A percentile compares a stretch with the other conserved stretches of the same genome.
Conservation (phyloP, 2,888 invertebrate species). For the Mylabris sibirica region DNA sequence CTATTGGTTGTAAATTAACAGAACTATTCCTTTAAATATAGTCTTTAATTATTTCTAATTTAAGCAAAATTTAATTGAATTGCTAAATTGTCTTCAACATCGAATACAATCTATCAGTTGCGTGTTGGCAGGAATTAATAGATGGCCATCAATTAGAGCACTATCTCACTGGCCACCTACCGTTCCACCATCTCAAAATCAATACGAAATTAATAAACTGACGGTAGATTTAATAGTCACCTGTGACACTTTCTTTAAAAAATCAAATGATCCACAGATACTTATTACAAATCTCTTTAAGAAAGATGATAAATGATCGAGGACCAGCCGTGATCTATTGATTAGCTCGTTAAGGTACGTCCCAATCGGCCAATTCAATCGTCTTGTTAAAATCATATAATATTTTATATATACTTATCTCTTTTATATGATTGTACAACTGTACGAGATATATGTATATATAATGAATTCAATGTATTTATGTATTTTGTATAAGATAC, state of each 20-base stretch:
- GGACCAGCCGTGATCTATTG: conserved; percentile 63
- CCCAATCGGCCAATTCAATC: conserved; percentile 54
- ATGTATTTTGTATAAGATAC: conserved; percentile 63
- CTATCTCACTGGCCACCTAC: conserved; percentile 8
- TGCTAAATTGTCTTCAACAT: conserved; percentile 8
- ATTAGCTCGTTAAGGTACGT: conserved; percentile 62
- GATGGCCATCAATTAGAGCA: conserved; percentile 19
- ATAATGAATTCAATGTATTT: conserved; percentile 64
- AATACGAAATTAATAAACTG: conserved; percentile 41
- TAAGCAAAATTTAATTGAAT: background rate
- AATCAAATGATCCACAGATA: conserved; percentile 55
- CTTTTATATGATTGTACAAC: conserved; percentile 40
- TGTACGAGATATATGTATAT: conserved; percentile 60
- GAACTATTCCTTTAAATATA: background rate
- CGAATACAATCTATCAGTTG: background rate
- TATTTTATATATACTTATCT: conserved; percentile 19
- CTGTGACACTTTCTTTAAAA: conserved; percentile 57
- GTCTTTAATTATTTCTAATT: background rate
- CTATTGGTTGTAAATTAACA: background rate
- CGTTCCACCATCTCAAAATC: conserved; percentile 18
- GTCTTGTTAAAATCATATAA: conserved; percentile 30
- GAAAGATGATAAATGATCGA: conserved; percentile 62
- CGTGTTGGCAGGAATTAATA: conserved; percentile 22
- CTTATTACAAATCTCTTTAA: conserved; percentile 62
- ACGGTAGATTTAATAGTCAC: conserved; percentile 49